phyloP scores from a whole-genome alignment of 2,113 vertebrate genomes.

The Tichodroma muraria region DNA sequence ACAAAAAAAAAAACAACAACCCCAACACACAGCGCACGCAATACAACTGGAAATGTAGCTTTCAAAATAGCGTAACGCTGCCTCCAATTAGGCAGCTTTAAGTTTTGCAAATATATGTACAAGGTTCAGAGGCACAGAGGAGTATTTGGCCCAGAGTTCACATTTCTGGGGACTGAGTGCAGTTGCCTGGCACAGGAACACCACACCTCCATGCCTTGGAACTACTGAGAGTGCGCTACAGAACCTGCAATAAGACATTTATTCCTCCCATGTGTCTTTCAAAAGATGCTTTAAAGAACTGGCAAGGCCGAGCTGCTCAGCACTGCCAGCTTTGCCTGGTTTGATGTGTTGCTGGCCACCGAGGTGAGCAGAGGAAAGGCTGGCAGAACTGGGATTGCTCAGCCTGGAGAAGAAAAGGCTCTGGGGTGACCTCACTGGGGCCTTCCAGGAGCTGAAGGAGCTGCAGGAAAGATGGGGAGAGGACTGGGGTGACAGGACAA shows the following conservation, averaged over 20 bases:
- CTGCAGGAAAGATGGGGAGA: not conserved
- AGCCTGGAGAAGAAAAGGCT: not conserved
- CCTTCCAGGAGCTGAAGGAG: not conserved
- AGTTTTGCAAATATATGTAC: constrained; percentile 16
- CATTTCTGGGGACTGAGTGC: not conserved
- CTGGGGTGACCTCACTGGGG: not conserved
- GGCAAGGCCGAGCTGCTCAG: not conserved
- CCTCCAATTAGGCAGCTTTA: not conserved
- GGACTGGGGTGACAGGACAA: not conserved
- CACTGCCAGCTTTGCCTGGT: not conserved
- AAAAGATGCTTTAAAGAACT: not conserved
- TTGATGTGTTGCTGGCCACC: not conserved
- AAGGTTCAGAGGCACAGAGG: constrained; percentile 14
- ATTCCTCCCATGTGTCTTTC: not conserved
- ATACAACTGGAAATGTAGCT: constrained; percentile 14
- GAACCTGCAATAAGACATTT: not conserved
- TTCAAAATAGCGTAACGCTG: not conserved
- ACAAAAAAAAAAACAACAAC: not conserved
- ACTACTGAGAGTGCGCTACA: fast-evolving
- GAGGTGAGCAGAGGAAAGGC: not conserved
- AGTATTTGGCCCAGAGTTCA: constrained; percentile 13
- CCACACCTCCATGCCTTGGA: not conserved
- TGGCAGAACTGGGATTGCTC: not conserved
- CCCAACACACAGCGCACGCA: not conserved
- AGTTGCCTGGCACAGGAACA: not conserved